Evolutionary conservation across 2,888 invertebrate genomes (phyloP).

Genomic region (Mycogona germanica): DNA sequence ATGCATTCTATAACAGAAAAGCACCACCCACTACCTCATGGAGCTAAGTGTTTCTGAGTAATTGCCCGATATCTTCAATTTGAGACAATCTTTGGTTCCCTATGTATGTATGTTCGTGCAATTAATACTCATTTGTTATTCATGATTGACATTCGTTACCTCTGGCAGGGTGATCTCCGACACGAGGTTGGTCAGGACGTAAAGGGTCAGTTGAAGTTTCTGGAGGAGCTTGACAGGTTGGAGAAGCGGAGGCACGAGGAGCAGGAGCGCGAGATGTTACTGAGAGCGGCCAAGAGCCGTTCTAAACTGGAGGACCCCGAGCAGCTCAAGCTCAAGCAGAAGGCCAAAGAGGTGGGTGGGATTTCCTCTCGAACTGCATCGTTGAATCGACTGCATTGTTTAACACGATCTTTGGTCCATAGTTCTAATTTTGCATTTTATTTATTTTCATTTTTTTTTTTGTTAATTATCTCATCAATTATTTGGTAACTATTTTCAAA

Average conservation of each 20-base stretch:
- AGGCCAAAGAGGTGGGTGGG: constrained; percentile 62
- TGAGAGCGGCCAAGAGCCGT: constrained; percentile 88
- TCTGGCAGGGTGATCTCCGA: constrained; percentile 57
- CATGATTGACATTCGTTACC: background rate
- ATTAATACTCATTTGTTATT: constrained; percentile 5
- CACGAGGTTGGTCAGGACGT: constrained; percentile 85
- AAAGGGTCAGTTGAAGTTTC: constrained; percentile 84
- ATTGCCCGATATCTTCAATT: too few relatives aligned
- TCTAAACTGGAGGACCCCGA: constrained; percentile 97
- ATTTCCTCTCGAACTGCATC: too few relatives aligned
- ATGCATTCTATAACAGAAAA: too few relatives aligned
- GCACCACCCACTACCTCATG: too few relatives aligned
- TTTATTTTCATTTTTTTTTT: background rate
- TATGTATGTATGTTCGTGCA: too few relatives aligned
- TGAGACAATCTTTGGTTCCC: too few relatives aligned
- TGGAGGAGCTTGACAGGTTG: constrained; percentile 89
- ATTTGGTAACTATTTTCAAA: too few relatives aligned
- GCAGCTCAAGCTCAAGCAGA: constrained; percentile 92
- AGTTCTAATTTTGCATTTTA: too few relatives aligned
- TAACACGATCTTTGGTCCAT: background rate
- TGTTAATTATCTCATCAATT: too few relatives aligned
- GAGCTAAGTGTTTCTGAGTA: too few relatives aligned
- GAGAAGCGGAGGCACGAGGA: constrained; percentile 92
- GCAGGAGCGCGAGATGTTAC: constrained; percentile 81
- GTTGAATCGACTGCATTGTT: background rate